Base-by-base conservation (phyloP, 2,113 vertebrate species). In the Leiothrix lutea region DNA sequence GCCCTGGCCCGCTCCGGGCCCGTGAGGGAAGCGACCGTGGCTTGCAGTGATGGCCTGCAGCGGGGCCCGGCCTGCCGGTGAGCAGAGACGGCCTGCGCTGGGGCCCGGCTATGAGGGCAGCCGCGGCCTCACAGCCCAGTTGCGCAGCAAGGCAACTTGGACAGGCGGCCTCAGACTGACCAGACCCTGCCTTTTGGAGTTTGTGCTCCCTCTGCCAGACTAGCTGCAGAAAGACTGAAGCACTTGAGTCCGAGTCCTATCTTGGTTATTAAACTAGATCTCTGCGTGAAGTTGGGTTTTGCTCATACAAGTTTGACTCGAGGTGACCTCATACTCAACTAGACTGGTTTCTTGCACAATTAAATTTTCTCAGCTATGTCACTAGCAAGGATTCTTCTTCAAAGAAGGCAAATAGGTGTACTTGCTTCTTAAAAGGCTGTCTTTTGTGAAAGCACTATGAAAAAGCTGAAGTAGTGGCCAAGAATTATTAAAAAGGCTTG, bases 71-170 rank as follows among this genome's bases (percentile, higher is more conserved):
- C 33, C 26, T 14, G 38, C 22, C 6, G n/a, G 28, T 14, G 40
- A 54, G n/a, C 29, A 16, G 42, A 24, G 48, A 21, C 11, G 44
- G 14, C 14, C 54, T 36, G 72, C 33, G 4, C 45, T 8, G 25
- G 8, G 57, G 18, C 31, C 38, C 2, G 15, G 31, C 18, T 8
- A 0, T 2, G 12, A 14, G 28, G 21, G 17, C 18, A 14, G 50
- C 21, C 1, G 6, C 2, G 9, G 71, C 28, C 28, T 40, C 28
- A 8, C 12, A 12, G 9, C 8, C 21, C 21, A 8, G 2, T 8
- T 35, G 33, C 14, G 1, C 7, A 5, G 33, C 4, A 7, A 31
- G 36, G 42, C 17, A 3, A 2, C 5, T 44, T 0, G 3, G 58
- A 14, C 28, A 1, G 11, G 9, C 25, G 4, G 47, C 38, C 35